phyloP scores from a whole-genome alignment of 1,140 invertebrate species.

The Cotesia chilonis region DNA sequence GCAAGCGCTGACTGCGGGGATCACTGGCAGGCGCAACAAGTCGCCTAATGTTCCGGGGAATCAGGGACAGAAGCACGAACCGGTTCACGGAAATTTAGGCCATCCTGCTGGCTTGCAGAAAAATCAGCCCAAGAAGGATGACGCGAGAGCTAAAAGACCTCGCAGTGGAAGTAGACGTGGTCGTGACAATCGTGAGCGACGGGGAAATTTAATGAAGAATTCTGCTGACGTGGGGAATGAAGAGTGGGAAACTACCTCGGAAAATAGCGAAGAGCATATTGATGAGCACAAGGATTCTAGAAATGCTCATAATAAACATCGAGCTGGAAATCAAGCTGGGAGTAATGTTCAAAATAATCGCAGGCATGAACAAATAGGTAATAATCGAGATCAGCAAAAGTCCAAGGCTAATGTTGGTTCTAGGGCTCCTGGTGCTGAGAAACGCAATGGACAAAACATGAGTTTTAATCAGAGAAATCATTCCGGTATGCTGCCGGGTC shows the following conservation, averaged over 20 bases:
- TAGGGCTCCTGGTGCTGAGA: conserved; percentile 58
- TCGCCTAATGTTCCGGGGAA: conserved; percentile 50
- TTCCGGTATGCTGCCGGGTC: conserved; percentile 46
- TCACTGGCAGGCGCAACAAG: conserved; percentile 67
- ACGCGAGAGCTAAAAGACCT: conserved; percentile 54
- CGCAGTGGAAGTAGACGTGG: conserved; percentile 58
- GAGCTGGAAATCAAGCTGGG: conserved; percentile 41
- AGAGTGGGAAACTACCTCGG: conserved; percentile 76
- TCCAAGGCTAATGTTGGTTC: conserved; percentile 48
- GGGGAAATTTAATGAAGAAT: conserved; percentile 47
- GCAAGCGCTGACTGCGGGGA: conserved; percentile 72
- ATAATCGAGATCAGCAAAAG: conserved; percentile 53
- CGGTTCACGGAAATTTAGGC: conserved; percentile 35
- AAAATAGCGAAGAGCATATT: conserved; percentile 71
- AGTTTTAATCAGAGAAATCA: conserved; percentile 54
- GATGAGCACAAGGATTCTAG: conserved; percentile 61
- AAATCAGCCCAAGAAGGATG: conserved; percentile 54
- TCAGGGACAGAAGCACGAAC: conserved; percentile 44
- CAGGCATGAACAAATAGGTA: conserved; percentile 49
- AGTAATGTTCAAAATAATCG: conserved; percentile 42
- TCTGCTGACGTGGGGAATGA: conserved; percentile 68
- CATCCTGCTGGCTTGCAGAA: conserved; percentile 37
- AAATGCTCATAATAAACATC: conserved; percentile 52
- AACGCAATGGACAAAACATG: conserved; percentile 54
- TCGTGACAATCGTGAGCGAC: conserved; percentile 56